Percentiles rank a stretch among this genome's conserved stretches.
These are phyloP conservation scores for Syndactyla subalaris DNA, from an alignment of 2,797 vertebrate genomes.

Conservation along the genomic window DNA sequence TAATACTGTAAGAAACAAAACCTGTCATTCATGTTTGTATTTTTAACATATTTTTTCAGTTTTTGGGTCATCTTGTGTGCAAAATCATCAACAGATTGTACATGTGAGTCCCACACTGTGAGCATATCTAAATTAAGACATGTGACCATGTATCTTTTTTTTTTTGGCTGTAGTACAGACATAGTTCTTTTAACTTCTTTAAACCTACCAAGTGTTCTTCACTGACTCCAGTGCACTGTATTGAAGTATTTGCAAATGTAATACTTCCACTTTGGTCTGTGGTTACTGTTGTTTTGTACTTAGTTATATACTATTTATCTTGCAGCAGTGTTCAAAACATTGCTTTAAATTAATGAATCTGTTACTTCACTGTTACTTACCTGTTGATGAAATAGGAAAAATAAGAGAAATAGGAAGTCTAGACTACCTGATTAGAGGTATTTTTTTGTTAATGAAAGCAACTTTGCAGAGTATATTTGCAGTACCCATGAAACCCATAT, in stretches of 20 bases:
- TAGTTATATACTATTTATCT: background rate
- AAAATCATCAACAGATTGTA: background rate
- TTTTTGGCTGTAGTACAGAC: background rate
- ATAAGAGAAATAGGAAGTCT: background rate
- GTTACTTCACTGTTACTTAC: background rate
- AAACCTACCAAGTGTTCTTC: background rate
- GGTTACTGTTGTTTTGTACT: background rate
- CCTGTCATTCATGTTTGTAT: background rate
- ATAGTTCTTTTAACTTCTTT: background rate
- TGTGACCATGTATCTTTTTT: background rate
- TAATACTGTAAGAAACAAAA: background rate
- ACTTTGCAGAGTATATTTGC: background rate
- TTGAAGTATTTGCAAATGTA: background rate
- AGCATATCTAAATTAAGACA: background rate
- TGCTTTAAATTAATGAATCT: background rate
- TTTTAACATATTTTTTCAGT: background rate
- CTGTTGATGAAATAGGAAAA: background rate
- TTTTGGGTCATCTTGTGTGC: background rate
- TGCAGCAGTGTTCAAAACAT: background rate
- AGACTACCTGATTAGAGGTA: rapidly evolving
- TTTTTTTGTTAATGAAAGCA: background rate
- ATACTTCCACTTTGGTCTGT: background rate
- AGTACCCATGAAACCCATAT: background rate
- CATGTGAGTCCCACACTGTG: rapidly evolving
- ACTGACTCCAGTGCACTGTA: background rate